phyloP scores from a whole-genome alignment of 2,797 vertebrate genomes.

The Fringilla coelebs region DNA sequence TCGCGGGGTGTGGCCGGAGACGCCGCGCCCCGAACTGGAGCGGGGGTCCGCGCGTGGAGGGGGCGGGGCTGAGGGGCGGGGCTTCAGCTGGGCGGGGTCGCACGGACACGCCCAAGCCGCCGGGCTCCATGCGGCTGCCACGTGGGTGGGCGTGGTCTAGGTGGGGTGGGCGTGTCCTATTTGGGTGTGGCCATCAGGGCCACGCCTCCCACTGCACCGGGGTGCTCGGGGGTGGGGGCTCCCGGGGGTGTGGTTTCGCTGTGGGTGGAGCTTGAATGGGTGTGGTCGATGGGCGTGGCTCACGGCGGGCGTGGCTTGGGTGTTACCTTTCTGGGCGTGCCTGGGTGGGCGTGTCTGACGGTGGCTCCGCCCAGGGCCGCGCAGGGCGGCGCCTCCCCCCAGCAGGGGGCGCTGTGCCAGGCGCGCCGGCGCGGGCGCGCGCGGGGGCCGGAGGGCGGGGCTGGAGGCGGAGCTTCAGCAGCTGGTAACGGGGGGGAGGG shows the following conservation, averaged over 20 bases:
- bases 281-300: no score
- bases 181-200: no score
- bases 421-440: neutral
- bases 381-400: neutral
- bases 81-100: neutral
- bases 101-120: neutral
- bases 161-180: no score
- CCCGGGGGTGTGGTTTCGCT: no score
- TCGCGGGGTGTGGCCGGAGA: neutral
- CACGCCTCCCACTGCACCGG: no score
- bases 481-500: neutral
- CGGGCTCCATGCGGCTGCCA: no score
- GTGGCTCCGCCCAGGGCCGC: neutral
- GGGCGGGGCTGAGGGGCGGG: no score
- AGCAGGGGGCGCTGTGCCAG: neutral
- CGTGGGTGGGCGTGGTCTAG: neutral
- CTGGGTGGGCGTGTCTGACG: neutral
- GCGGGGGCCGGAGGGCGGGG: neutral
- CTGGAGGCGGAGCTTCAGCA: neutral
- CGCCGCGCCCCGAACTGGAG: neutral
- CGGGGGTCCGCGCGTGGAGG: neutral
- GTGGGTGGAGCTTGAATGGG: no score
- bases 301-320: no score
- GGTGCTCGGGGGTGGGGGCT: no score
- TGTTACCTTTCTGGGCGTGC: no score